Evolutionary conservation across 2,797 vertebrate genomes (phyloP).

Genomic region (Ambastaia sidthimunki): DNA sequence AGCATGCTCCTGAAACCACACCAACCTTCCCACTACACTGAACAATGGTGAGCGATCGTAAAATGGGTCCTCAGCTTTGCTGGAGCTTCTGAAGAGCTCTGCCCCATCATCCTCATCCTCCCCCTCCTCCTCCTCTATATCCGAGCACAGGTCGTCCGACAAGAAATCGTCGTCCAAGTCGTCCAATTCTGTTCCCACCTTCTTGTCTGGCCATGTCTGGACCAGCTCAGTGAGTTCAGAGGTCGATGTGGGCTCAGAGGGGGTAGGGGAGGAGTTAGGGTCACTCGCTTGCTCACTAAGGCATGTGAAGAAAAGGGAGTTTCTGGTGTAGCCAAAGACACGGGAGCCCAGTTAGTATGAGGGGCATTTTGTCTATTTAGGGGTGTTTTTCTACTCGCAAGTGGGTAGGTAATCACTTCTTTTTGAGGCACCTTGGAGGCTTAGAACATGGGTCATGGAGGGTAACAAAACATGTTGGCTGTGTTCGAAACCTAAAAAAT

Average conservation of each 20-base stretch:
- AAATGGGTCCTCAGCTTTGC: conserved; percentile 98
- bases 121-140: conserved; percentile 74
- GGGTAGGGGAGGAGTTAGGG: conserved; percentile 97
- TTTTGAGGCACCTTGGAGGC: not conserved
- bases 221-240: conserved; percentile 96
- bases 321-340: conserved; percentile 97
- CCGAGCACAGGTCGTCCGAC: conserved; percentile 88
- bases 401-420: conserved; percentile 4
- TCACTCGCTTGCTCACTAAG: conserved; percentile 99
- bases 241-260: conserved; percentile 92
- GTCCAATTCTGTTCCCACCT: conserved; percentile 87
- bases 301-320: conserved; percentile 99
- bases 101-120: conserved; percentile 77
- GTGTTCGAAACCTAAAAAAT: not conserved
- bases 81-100: conserved; percentile 77
- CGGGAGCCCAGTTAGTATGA: conserved; percentile 93
- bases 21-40: conserved; percentile 99
- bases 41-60: conserved; percentile 99
- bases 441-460: not conserved
- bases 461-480: not conserved
- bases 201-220: conserved; percentile 89
- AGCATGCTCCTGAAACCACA: conserved; percentile 97
- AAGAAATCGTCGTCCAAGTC: conserved; percentile 90
- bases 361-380: conserved; percentile 73
- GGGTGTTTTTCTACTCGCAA: conserved; percentile 59